Evolutionary conservation across 37 sponge, comb jelly and placozoan species (phyloP).

Genomic region (Spongilla lacustris): DNA sequence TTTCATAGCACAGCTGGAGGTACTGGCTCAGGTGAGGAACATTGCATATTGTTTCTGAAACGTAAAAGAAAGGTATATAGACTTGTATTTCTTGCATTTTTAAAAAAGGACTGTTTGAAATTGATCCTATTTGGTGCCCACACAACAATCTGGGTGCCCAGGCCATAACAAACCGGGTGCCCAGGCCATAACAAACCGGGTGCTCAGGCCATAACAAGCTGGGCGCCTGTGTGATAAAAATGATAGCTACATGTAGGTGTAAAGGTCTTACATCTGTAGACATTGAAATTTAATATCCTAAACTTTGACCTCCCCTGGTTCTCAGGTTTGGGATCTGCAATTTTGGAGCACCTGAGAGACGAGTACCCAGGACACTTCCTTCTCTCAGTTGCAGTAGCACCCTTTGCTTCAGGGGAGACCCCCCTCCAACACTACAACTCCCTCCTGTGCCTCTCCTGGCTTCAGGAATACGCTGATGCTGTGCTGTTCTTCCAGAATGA

Average conservation of each 20-base stretch:
- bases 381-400: constrained; percentile 73
- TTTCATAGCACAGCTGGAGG: constrained; percentile 89
- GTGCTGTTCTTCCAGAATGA: constrained; percentile 82
- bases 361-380: constrained; percentile 66
- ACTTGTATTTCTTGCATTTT: no score
- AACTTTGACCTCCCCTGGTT: not conserved
- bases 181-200: no score
- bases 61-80: not conserved
- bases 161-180: no score
- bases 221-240: no score
- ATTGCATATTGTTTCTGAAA: not conserved
- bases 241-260: no score
- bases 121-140: not conserved
- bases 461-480: constrained; percentile 74
- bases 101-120: no score
- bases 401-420: constrained; percentile 79
- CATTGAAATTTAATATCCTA: no score
- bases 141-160: no score
- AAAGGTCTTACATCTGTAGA: no score
- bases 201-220: no score
- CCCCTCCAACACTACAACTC: constrained; percentile 92
- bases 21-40: constrained; percentile 81
- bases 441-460: constrained; percentile 65
- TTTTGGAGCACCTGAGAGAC: constrained; percentile 68
- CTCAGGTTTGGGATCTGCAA: constrained; percentile 66